A percentile compares a stretch with the other conserved stretches of the same genome.
These are phyloP conservation scores for Microcaecilia unicolor DNA, from an alignment of 2,797 vertebrate species.

Conservation along the genomic window DNA sequence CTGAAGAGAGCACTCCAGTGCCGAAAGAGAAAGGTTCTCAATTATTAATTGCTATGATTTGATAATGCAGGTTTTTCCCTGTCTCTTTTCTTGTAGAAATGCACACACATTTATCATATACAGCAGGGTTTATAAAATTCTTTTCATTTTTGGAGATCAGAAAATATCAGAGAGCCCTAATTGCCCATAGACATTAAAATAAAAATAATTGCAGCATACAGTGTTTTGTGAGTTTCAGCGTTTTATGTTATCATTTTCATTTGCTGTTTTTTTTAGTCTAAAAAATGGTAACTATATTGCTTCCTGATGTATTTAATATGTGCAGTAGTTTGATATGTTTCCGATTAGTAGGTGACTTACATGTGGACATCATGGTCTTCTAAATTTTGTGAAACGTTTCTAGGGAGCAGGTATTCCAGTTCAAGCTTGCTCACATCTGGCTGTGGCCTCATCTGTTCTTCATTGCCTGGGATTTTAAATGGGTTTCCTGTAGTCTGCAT, in stretches of 20 bases:
- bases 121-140: no score
- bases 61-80: conserved; percentile 40
- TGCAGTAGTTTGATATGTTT: no score
- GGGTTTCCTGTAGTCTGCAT: no score
- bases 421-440: conserved; percentile 15
- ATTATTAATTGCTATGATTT: conserved; percentile 86
- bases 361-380: conserved; percentile 22
- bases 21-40: conserved; percentile 76
- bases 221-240: conserved; percentile 8
- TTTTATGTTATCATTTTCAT: background rate
- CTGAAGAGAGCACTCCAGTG: conserved; percentile 68
- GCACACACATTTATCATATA: no score
- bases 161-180: conserved; percentile 13
- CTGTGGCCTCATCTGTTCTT: conserved; percentile 11
- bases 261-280: background rate
- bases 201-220: no score
- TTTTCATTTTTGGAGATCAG: conserved; percentile 27
- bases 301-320: conserved; percentile 27
- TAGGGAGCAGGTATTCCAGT: conserved; percentile 12
- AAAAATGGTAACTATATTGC: conserved; percentile 2
- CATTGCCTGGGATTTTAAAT: conserved; percentile 24
- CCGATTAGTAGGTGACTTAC: conserved; percentile 23
- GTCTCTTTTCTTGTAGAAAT: no score
- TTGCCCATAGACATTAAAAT: conserved; percentile 14
- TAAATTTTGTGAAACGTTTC: conserved; percentile 21